Evolutionary conservation across 2,797 vertebrate species (phyloP).

Genomic region (Chelonia mydas): DNA sequence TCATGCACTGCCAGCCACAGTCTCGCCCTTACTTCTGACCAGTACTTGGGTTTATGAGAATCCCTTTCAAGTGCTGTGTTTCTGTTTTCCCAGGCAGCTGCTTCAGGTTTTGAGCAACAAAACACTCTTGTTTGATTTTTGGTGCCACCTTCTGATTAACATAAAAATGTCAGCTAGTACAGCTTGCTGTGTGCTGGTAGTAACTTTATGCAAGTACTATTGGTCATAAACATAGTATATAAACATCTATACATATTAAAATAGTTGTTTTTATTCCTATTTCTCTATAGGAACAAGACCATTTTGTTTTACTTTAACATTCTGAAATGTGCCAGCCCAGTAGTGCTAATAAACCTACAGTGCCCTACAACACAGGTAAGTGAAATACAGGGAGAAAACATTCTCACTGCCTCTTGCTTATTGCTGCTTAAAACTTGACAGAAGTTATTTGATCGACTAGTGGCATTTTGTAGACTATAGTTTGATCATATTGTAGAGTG

Average conservation of each 20-base stretch:
- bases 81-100: background rate
- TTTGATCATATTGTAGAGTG: background rate
- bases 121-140: constrained; percentile 63
- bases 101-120: background rate
- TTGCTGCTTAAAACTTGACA: background rate
- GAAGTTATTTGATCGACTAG: background rate
- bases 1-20: background rate
- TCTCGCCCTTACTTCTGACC: background rate
- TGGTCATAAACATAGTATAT: background rate
- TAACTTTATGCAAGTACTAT: background rate
- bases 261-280: constrained; percentile 36
- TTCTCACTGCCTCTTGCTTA: background rate
- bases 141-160: constrained; percentile 76
- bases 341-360: constrained; percentile 93
- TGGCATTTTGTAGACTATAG: background rate
- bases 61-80: background rate
- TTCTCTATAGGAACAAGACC: constrained; percentile 91
- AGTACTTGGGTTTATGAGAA: background rate
- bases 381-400: background rate
- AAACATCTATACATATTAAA: background rate
- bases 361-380: constrained; percentile 98
- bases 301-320: constrained; percentile 98
- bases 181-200: background rate
- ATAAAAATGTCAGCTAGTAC: constrained; percentile 38
- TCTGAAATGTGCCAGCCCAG: constrained; percentile 92